These are phyloP conservation scores for Andricus curvator DNA, from an alignment of 2,888 invertebrate genomes.

Conservation along the genomic window DNA sequence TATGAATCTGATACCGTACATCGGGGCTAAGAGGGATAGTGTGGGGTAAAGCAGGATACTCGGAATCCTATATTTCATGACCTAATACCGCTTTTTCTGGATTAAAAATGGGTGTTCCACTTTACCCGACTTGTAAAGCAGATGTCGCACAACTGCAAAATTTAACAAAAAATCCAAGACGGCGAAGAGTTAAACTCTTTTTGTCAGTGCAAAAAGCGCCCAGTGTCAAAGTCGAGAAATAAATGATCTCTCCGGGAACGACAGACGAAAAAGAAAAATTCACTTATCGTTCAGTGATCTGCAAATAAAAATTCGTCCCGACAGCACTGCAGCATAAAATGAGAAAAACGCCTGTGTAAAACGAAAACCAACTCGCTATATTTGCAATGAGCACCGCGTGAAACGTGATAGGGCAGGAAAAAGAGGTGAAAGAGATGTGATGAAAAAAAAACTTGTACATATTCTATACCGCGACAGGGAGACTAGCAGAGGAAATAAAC, in stretches of 20 bases:
- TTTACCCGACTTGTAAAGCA: no score
- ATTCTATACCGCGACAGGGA: background rate
- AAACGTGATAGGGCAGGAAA: background rate
- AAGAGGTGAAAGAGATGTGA: conserved; percentile 6
- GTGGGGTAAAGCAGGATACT: no score
- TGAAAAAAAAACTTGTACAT: background rate
- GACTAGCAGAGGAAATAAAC: background rate
- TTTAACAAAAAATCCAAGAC: no score
- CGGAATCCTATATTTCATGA: no score
- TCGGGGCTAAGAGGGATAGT: no score
- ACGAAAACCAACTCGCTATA: background rate
- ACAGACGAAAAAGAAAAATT: background rate
- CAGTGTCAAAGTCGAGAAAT: background rate
- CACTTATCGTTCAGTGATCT: conserved; percentile 18
- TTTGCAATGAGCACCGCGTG: conserved; percentile 19
- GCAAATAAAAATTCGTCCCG: conserved; percentile 7
- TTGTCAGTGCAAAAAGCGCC: background rate
- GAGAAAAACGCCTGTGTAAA: conserved; percentile 4
- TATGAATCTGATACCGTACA: background rate
- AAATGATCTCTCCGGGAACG: background rate
- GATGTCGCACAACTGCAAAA: no score
- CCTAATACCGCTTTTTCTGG: no score
- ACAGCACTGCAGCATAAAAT: background rate
- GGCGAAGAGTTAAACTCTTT: background rate
- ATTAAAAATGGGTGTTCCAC: no score